phyloP scores from a whole-genome alignment of 23 tunicate species.

The Trididemnum clinides region DNA sequence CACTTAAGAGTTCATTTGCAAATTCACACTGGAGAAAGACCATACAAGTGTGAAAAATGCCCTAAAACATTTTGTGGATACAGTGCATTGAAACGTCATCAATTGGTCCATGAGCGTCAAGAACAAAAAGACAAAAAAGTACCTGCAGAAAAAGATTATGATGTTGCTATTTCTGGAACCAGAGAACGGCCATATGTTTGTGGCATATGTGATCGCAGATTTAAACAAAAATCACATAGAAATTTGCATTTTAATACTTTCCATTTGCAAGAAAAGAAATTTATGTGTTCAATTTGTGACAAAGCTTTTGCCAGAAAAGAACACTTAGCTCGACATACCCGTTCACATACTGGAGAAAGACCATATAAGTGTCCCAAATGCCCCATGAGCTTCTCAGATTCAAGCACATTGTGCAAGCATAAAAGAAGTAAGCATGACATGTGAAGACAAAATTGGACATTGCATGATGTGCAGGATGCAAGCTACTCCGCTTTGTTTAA shows the following conservation, averaged over 20 bases:
- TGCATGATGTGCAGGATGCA: neutral
- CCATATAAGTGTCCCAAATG: neutral
- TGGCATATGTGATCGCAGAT: neutral
- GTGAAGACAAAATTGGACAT: neutral
- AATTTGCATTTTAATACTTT: neutral
- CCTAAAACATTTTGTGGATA: no score
- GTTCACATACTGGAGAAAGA: conserved; percentile 10
- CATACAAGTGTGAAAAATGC: no score
- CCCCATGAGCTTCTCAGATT: neutral
- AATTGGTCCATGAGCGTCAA: no score
- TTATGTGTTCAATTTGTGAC: neutral
- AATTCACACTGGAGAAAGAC: no score
- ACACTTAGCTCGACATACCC: neutral
- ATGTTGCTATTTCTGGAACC: neutral
- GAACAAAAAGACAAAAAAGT: no score
- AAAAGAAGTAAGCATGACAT: neutral
- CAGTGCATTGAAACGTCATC: no score
- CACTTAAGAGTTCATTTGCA: no score
- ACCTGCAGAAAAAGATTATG: neutral
- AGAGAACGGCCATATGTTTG: neutral
- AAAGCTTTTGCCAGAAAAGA: neutral
- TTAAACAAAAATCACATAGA: neutral
- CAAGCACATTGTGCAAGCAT: neutral
- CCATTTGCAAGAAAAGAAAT: neutral
- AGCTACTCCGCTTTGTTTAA: no score